These are phyloP conservation scores for Phenganax subtilis DNA, from an alignment of 92 coral and sea anemone genomes.

Conservation along the genomic window DNA sequence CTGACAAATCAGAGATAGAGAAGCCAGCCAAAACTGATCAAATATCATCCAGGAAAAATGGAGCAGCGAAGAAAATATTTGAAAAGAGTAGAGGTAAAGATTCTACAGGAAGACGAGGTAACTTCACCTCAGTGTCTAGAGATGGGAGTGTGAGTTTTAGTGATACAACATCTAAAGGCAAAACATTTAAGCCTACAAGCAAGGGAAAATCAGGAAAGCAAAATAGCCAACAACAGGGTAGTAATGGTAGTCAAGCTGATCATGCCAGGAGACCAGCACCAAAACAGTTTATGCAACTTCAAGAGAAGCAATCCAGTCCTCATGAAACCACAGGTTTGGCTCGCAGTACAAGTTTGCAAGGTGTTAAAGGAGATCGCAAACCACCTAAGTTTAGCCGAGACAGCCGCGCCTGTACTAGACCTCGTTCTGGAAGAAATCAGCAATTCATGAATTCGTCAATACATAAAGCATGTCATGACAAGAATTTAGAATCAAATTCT, in stretches of 20 bases:
- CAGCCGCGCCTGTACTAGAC: neutral
- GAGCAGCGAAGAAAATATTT: neutral
- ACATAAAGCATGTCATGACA: neutral
- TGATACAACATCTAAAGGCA: neutral
- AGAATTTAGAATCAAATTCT: neutral
- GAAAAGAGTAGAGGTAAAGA: neutral
- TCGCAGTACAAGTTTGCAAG: neutral
- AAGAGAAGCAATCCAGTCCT: neutral
- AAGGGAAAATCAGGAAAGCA: neutral
- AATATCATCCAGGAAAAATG: neutral
- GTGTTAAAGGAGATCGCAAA: neutral
- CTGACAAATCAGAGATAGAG: neutral
- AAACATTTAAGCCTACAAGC: neutral
- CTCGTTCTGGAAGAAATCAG: neutral
- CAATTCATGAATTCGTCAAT: neutral
- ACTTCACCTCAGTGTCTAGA: neutral
- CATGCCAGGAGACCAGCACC: neutral
- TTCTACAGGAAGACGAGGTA: slow-evolving; percentile 2
- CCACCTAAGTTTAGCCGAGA: neutral
- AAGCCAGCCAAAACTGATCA: neutral
- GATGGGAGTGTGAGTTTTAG: neutral
- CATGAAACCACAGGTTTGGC: neutral
- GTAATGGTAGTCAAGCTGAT: neutral
- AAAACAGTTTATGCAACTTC: neutral
- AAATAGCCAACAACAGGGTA: neutral